Evolutionary conservation across 2,797 vertebrate genomes (phyloP).

Genomic region (Eulemur rubriventer): DNA sequence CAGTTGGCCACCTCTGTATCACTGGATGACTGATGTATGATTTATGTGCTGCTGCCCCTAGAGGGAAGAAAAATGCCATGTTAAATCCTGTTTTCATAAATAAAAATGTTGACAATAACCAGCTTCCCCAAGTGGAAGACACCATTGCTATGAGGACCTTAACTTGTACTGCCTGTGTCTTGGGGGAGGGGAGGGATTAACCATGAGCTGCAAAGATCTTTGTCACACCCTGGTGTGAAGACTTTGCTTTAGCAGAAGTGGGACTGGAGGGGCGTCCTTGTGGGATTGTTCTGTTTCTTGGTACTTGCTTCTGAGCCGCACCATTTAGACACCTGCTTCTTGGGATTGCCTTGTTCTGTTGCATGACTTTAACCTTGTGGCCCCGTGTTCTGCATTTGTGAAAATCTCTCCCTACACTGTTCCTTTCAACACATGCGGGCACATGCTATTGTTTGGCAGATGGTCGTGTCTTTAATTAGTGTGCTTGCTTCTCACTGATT

Average conservation of each 20-base stretch:
- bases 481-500: neutral
- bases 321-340: neutral
- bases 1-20: constrained; percentile 35
- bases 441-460: neutral
- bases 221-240: neutral
- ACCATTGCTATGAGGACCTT: constrained; percentile 45
- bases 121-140: constrained; percentile 11
- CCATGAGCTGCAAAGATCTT: neutral
- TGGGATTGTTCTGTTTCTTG: neutral
- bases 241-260: neutral
- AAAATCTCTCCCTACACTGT: neutral
- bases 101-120: constrained; percentile 58
- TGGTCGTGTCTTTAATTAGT: neutral
- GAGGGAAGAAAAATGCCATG: constrained; percentile 49
- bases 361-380: neutral
- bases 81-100: constrained; percentile 61
- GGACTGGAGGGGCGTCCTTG: neutral
- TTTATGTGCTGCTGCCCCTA: constrained; percentile 33
- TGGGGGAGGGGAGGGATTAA: neutral
- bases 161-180: constrained; percentile 45
- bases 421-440: neutral
- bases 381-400: neutral
- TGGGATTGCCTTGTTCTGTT: neutral
- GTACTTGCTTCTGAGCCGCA: neutral
- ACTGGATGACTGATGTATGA: constrained; percentile 23